Base-by-base conservation (phyloP, 2,888 invertebrate species). In the Lasioglossum vierecki region DNA sequence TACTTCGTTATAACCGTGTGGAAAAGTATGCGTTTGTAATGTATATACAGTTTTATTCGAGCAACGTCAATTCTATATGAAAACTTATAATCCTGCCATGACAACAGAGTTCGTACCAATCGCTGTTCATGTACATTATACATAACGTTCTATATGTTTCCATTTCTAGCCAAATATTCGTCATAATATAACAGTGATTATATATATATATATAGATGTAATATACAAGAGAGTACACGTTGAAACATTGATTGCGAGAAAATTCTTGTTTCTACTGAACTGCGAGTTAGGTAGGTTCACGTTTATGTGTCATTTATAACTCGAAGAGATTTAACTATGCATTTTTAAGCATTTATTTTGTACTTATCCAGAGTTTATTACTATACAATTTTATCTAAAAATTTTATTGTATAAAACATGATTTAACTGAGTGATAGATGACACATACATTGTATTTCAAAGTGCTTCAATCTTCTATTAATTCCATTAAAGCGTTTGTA, bases 401-500 rank as follows among this genome's bases (percentile, higher is more conserved):
- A 22, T 44, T 35, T 53, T 39, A 60, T 49, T 49, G 44, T 49
- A 22, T 41, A 39, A 75, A 84, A 39, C 26, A 70, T 74, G 75
- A 66, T 70, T 74, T 57, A 4, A 11, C 4, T n/a, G 11, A 89
- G 82, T 83, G 72, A 85, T 84, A 78, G 63, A 83, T 82, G 87
- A 82, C 82, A 87, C 85, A 79, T 39, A 71, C n/a, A 73, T 76
- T 72, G 46, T 26, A 76, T 79, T 72, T 85, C 73, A 80, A 77
- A 80, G 73, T 87, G 87, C 80, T 87, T 89, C 84, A 76, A 30
- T 63, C 15, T 63, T 49, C 49, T 49, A 49, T 49, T 63, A 63
- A 81, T 89, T 87, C 79, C 80, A 82, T 80, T 84, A 75, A 79
- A 81, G 84, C 60, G 82, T 88, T 86, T 75, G 73, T 89, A 90